phyloP scores from a whole-genome alignment of 2,113 vertebrate genomes.

The Sander lucioperca region DNA sequence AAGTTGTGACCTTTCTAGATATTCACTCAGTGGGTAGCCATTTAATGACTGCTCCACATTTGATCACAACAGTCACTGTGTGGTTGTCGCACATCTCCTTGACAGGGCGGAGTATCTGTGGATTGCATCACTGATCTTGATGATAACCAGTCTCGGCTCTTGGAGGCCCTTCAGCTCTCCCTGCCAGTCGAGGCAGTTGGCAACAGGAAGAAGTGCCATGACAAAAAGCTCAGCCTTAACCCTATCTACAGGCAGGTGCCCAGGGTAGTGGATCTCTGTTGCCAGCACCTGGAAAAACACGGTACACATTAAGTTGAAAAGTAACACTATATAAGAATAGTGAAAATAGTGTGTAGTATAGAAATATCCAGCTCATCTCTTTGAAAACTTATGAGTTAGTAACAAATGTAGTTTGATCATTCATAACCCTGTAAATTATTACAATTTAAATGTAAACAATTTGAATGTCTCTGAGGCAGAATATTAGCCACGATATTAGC shows the following conservation, averaged over 20 bases:
- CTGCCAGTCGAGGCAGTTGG: conserved; percentile 91
- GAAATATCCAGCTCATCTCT: neutral
- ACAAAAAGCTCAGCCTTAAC: conserved; percentile 97
- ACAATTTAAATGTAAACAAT: too few species aligned
- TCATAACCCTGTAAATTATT: neutral
- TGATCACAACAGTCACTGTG: neutral
- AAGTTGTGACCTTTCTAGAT: conserved; percentile 42
- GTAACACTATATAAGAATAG: neutral
- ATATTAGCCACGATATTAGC: neutral
- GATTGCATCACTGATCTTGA: conserved; percentile 99
- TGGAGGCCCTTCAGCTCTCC: conserved; percentile 97
- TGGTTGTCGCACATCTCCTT: conserved; percentile 49
- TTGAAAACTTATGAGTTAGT: neutral
- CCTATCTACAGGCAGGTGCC: conserved; percentile 98
- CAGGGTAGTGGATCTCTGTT: conserved; percentile 95
- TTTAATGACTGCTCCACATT: neutral
- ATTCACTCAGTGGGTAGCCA: neutral
- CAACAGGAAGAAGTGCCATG: conserved; percentile 92
- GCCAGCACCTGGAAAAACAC: conserved; percentile 95
- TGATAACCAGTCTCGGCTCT: conserved; percentile 93
- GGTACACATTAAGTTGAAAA: conserved; percentile 82
- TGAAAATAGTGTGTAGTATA: neutral
- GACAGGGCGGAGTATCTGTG: conserved; percentile 97
- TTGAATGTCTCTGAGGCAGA: neutral
- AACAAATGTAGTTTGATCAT: neutral